A percentile compares a stretch with the other conserved stretches of the same genome.
phyloP scores from a whole-genome alignment of 2,113 vertebrate genomes.

The Camarhynchus parvulus region DNA sequence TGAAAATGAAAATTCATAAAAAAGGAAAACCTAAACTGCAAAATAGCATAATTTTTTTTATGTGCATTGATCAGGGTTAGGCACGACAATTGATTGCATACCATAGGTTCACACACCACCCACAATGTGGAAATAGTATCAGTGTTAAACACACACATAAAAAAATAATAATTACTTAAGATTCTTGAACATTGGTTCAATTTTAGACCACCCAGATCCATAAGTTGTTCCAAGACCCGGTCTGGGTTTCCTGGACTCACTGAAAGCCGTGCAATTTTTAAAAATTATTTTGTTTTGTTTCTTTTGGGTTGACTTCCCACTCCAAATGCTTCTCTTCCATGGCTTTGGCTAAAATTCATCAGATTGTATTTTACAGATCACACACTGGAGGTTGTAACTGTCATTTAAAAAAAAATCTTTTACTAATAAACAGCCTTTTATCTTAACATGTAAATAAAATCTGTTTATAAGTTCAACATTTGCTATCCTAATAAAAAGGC shows the following conservation, averaged over 20 bases:
- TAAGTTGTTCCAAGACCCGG: neutral
- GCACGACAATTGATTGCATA: neutral
- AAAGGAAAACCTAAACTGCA: neutral
- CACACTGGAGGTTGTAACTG: neutral
- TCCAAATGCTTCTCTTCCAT: neutral
- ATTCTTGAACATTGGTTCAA: neutral
- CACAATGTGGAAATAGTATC: neutral
- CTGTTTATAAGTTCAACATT: slow-evolving; percentile 31
- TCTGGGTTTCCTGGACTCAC: neutral
- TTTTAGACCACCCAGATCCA: slow-evolving; percentile 47
- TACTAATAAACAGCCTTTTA: slow-evolving; percentile 28
- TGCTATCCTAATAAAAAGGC: slow-evolving; percentile 26
- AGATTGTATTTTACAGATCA: slow-evolving; percentile 22
- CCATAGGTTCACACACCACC: neutral
- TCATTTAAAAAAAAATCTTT: neutral
- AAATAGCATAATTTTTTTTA: neutral
- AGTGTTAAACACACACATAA: neutral
- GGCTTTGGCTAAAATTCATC: neutral
- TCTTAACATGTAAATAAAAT: slow-evolving; percentile 29
- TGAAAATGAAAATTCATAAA: neutral
- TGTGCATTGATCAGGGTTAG: neutral
- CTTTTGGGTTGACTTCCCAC: neutral
- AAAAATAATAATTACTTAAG: neutral
- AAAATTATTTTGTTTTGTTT: neutral
- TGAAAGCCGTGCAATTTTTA: neutral